Evolutionary conservation across 2,888 invertebrate genomes (phyloP), one percentile per base, ranked within the genome.

Genomic region (Ophion slaviceki): DNA sequence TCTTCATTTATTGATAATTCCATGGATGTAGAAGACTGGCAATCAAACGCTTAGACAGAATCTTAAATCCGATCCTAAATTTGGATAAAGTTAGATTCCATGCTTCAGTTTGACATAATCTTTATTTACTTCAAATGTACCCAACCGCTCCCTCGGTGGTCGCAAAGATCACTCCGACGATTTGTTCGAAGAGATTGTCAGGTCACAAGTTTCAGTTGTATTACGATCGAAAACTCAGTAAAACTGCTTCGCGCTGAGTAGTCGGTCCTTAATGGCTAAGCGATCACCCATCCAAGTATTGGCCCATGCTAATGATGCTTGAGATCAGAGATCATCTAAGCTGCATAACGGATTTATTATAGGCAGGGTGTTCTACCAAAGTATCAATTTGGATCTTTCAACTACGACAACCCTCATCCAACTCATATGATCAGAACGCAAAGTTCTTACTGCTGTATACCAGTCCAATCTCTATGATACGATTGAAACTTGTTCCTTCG

Each of bases 401-500:
- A 53, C 53, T 53, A 17, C 40, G 40, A 40, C 53, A 53, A 14
- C 53, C 11, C 17, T 53, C 14, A 17, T 53, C 17, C 53, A 5
- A 14, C 53, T 53, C 14, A 17, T 17, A 17, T 17, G 17, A 53
- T 53, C 53, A 14, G 14, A 53, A 53, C 3, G 17, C 53, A 53
- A 53, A 53, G 53, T 53, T 53, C 5, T 53, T 17, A 17, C 53
- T 17, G 14, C 53, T 17, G 17, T 17, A 14, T 53, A 17, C 53
- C 53, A 53, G 14, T 64, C 14, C 64, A 10, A 64, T 32, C 86
- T 87, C 88, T 87, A 17, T 53, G 17, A 17, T 87, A 86, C 86
- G 83, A 87, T n/a, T 82, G 80, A 88, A 92, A 92, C 92, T 91
- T 89, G 92, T 91, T 92, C 89, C 90, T 91, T 90, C 90, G 91